Conservation (phyloP, 2,888 invertebrate species). For the Lasioglossum vierecki region DNA sequence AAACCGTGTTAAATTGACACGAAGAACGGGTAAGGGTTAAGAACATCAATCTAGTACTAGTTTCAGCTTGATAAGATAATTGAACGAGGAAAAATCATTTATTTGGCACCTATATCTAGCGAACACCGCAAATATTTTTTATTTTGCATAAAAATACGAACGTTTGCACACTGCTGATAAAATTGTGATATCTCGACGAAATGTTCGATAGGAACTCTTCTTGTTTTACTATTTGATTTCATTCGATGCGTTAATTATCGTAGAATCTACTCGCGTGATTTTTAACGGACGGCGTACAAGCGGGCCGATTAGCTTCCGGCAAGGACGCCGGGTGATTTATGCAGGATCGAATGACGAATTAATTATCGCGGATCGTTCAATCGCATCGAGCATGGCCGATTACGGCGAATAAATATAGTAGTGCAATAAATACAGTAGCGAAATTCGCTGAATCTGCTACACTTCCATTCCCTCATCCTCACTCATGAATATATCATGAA, state of each 20-base stretch:
- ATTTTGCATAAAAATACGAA: neutral
- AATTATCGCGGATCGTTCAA: slow-evolving; percentile 28
- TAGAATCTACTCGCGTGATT: neutral
- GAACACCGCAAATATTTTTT: too few relatives aligned
- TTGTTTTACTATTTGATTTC: neutral
- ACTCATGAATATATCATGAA: too few relatives aligned
- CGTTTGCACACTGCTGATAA: neutral
- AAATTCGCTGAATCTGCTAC: neutral
- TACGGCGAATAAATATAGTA: slow-evolving; percentile 48
- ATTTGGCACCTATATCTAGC: too few relatives aligned
- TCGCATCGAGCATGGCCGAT: slow-evolving; percentile 28
- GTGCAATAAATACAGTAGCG: slow-evolving; percentile 41
- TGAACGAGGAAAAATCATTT: too few relatives aligned
- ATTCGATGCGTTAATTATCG: neutral
- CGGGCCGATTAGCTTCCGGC: neutral
- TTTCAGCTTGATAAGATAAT: too few relatives aligned
- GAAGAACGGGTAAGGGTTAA: too few relatives aligned
- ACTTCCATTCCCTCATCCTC: neutral
- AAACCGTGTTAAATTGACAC: too few relatives aligned
- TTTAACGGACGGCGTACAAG: neutral
- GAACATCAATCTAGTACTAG: too few relatives aligned
- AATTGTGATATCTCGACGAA: neutral
- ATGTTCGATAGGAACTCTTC: neutral
- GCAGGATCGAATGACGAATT: slow-evolving; percentile 27
- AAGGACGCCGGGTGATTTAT: slow-evolving; percentile 30